Evolutionary conservation across 2,113 vertebrate species (phyloP), one percentile per base, ranked within the genome.

Genomic region (Tursiops truncatus): DNA sequence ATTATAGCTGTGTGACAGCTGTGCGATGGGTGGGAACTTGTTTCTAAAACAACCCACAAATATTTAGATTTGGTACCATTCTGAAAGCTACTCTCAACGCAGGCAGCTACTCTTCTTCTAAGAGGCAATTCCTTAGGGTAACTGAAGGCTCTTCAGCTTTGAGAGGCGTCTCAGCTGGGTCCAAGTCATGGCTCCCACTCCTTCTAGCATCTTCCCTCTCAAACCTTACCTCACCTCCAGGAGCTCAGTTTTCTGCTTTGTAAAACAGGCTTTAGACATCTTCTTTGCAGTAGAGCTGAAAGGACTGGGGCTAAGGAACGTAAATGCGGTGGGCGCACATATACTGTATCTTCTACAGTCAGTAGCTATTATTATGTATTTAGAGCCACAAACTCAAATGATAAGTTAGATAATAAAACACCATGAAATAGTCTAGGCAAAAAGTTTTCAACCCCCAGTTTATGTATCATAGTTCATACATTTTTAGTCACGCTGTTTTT

Each of bases 21-120:
- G 89, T 44, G 89, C 74, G 84, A 95, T 76, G 65, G 86, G 85
- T 71, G 71, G 91, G 62, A 94, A 77, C 56, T 79, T 63, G 67
- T 85, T 97, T 95, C 95, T 85, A 71, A 97, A 97, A 94, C 96
- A 95, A 95, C 68, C 70, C 86, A 95, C 93, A 96, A 73, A 97
- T 97, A 94, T 96, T 97, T 93, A 97, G 92, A 93, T 92, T 71
- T n/a, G 33, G 44, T 62, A 76, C 60, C 38, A 12, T 26, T 84
- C 80, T 94, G 68, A 84, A 65, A 97, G 56, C 41, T 65, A 76
- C 63, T 68, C 80, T 62, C 36, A 31, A 36, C 28, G 56, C 56
- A 36, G 85, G 56, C 87, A 81, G 74, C 62, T 6, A 17, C 15
- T 53, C 15, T 74, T 83, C 68, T 77, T 92, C 50, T 17, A 74